These are phyloP conservation scores for Sus scrofa DNA, from an alignment of 2,113 vertebrate genomes.

Conservation along the genomic window DNA sequence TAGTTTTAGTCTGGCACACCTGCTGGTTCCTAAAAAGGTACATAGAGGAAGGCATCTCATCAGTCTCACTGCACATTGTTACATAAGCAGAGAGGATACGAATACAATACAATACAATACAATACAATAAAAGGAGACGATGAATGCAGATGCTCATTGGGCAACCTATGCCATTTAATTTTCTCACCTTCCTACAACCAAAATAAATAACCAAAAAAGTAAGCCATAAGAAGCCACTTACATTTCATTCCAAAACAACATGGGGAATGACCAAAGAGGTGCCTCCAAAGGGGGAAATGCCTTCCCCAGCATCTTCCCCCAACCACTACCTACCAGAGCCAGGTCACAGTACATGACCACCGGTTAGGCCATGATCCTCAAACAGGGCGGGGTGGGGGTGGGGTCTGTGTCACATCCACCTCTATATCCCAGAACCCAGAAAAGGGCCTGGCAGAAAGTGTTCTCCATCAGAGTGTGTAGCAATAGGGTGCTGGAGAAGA, in stretches of 20 bases:
- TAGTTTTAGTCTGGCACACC: background rate
- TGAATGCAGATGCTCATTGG: background rate
- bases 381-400: too few species aligned
- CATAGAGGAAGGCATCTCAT: background rate
- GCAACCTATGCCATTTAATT: slow-evolving; percentile 28
- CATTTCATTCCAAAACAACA: background rate
- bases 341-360: background rate
- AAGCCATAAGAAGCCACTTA: background rate
- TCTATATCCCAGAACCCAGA: background rate
- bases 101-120: background rate
- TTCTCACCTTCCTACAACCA: slow-evolving; percentile 63
- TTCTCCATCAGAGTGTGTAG: background rate
- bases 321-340: background rate
- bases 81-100: slow-evolving; percentile 14
- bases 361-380: background rate
- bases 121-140: background rate
- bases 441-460: background rate
- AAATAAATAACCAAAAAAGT: slow-evolving; percentile 48
- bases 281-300: background rate
- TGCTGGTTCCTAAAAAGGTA: slow-evolving; percentile 3
- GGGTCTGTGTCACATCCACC: background rate
- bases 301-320: background rate
- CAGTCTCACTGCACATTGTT: background rate
- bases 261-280: background rate
- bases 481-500: background rate